Percentiles rank a stretch among this genome's conserved stretches.
These are phyloP conservation scores for Nipponacmea schrenckii DNA, from an alignment of 2,888 invertebrate species.

Conservation along the genomic window DNA sequence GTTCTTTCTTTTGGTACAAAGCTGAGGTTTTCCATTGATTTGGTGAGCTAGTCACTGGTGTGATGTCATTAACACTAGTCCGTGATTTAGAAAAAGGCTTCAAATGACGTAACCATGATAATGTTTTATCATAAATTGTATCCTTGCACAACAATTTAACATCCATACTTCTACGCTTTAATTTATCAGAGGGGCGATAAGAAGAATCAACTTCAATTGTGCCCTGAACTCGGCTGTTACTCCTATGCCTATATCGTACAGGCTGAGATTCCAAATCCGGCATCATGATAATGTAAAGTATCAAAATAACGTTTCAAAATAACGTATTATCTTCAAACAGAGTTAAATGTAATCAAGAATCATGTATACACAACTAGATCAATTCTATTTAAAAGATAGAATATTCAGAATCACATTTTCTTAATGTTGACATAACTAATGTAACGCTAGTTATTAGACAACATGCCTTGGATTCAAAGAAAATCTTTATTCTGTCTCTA, in stretches of 20 bases:
- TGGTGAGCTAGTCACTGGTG: background rate
- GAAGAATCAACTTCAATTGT: background rate
- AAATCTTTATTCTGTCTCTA: too few species aligned
- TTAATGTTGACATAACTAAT: too few species aligned
- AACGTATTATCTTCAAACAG: too few species aligned
- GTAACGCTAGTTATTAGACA: too few species aligned
- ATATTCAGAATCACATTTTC: too few species aligned
- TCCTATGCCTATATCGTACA: background rate
- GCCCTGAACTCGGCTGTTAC: background rate
- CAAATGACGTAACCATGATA: conserved; percentile 36
- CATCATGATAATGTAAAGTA: background rate
- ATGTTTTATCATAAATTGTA: conserved; percentile 35
- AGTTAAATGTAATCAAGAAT: too few species aligned
- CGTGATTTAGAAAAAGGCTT: conserved; percentile 28
- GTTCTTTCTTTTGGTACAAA: conserved; percentile 1
- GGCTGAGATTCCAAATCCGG: background rate
- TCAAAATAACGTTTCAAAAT: too few species aligned
- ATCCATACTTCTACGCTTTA: conserved; percentile 6
- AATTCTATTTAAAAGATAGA: too few species aligned
- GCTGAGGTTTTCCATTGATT: conserved; percentile 7
- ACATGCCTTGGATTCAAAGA: too few species aligned
- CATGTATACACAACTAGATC: too few species aligned
- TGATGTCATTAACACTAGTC: background rate
- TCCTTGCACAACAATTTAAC: conserved; percentile 27
- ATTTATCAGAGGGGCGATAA: background rate